A percentile compares a stretch with the other conserved stretches of the same genome.
These are phyloP conservation scores for Ovibos moschatus DNA, from an alignment of 2,113 vertebrate species.

Conservation along the genomic window DNA sequence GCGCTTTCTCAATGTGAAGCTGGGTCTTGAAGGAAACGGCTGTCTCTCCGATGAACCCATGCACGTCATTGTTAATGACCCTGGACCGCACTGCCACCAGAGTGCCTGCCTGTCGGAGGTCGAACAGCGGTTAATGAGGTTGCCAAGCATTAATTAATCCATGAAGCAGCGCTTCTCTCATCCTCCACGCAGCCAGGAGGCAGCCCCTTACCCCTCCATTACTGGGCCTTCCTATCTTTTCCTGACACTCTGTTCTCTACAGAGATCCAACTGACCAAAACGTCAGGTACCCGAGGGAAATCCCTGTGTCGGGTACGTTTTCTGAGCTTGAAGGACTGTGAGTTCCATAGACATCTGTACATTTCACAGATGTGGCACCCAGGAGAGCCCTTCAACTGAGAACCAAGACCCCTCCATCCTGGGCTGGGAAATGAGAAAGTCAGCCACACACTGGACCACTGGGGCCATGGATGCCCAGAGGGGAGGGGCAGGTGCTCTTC, in stretches of 20 bases:
- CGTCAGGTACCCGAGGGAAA: not conserved
- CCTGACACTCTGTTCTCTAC: no score
- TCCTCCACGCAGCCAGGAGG: not conserved
- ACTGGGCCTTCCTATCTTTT: not conserved
- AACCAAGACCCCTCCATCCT: accelerated
- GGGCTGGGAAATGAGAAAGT: not conserved
- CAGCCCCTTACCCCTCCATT: not conserved
- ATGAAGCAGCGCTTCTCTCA: not conserved
- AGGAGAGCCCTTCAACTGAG: not conserved
- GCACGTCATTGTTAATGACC: not conserved
- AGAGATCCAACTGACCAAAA: not conserved
- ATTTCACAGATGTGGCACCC: accelerated
- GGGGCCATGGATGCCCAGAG: not conserved
- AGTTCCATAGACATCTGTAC: not conserved
- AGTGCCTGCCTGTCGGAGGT: not conserved
- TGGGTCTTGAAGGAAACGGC: not conserved
- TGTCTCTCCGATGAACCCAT: not conserved
- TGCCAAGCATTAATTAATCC: slow-evolving; percentile 3
- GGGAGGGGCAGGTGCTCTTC: accelerated
- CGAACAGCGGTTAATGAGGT: slow-evolving; percentile 42
- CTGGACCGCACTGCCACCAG: not conserved
- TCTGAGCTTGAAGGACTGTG: not conserved
- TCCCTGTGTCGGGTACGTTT: not conserved
- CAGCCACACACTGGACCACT: accelerated
- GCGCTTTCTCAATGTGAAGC: not conserved